Evolutionary conservation across 2,888 invertebrate species (phyloP), one percentile per base, ranked within the genome.

Genomic region (Drosophila lutescens): DNA sequence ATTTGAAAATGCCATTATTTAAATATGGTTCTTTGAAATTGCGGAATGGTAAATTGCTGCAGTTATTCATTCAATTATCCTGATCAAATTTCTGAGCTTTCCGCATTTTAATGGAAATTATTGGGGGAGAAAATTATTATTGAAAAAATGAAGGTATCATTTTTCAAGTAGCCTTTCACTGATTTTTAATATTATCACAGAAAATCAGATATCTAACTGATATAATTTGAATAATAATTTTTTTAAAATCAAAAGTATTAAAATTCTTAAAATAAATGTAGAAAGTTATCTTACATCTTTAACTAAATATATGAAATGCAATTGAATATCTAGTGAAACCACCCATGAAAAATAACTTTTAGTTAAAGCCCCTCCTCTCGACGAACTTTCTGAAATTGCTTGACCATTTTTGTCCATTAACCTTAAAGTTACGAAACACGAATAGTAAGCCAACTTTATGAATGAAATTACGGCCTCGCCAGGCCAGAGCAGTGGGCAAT

Each of bases 391-490:
- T 8, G 1, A 15, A n/a, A 15, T 15, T 23, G 3, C 12, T 32
- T 20, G 7, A 12, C 53, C 23, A 38, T 13, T 8, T 12, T 10
- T 12, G 12, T 36, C n/a, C 13, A 17, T 36, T 43, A 30, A 44
- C 53, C 49, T 56, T 55, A 53, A 63, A 62, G 34, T 36, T 36
- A 36, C 43, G n/a, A 32, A 66, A 65, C 43, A 65, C 43, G 66
- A 44, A 36, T 12, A 17, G 51, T 46, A 15, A 10, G 23, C 30
- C 23, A 53, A 67, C 43, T 71, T 73, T 71, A 57, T 71, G 74
- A 71, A 71, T 71, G 71, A 71, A 71, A 73, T 61, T 62, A 68
- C 46, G 26, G 38, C 38, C 47, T 49, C 63, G 17, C 15, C 30
- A 46, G 5, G 30, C 13, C 17, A 26, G 43, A 46, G 46, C 30